phyloP scores from a whole-genome alignment of 2,113 vertebrate species.

The Sclerurus mexicanus region DNA sequence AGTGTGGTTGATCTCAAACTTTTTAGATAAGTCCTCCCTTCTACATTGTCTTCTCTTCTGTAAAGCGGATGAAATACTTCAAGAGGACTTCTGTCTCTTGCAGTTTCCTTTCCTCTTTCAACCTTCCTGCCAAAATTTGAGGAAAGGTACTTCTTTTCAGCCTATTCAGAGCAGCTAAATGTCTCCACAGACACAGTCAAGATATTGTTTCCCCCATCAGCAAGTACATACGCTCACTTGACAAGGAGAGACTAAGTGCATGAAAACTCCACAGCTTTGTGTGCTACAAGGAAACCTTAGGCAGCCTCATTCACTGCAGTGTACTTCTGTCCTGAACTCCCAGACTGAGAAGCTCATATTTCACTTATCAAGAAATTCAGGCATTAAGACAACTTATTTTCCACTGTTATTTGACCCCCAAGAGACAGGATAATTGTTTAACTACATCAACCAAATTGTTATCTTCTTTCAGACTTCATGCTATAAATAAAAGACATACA shows the following conservation, averaged over 20 bases:
- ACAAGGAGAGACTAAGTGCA: neutral
- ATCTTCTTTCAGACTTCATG: neutral
- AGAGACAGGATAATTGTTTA: neutral
- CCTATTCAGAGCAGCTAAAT: neutral
- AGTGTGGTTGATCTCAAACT: neutral
- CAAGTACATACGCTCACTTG: neutral
- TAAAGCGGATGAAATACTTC: neutral
- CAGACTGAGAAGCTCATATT: neutral
- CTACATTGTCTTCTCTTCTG: neutral
- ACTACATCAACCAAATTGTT: neutral
- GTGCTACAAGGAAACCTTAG: neutral
- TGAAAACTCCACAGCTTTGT: neutral
- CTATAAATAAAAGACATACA: neutral
- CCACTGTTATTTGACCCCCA: neutral
- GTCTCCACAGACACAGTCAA: neutral
- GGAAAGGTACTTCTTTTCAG: neutral
- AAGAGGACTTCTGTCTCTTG: neutral
- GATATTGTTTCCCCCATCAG: neutral
- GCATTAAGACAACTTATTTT: neutral
- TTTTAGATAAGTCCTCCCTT: neutral
- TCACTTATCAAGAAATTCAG: neutral
- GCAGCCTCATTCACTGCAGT: neutral
- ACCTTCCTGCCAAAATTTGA: neutral
- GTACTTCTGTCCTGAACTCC: neutral
- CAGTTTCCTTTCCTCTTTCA: neutral